Evolutionary conservation across 2,113 vertebrate genomes (phyloP), one percentile per base, ranked within the genome.

Genomic region (Sarotherodon lohbergeri): DNA sequence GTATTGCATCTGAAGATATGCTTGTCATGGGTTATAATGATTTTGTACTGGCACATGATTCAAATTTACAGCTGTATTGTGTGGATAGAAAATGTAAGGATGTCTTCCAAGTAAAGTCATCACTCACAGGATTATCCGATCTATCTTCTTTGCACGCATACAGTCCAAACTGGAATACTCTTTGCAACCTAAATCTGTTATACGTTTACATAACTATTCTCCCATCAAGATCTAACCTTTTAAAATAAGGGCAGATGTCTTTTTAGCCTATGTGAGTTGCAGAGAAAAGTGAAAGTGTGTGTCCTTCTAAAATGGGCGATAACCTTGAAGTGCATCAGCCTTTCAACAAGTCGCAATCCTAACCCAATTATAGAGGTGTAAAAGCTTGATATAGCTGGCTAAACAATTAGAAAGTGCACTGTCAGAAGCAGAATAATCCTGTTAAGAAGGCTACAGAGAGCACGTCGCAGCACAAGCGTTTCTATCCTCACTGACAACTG

Each of bases 391-490:
- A 89, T 80, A 87, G 86, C 90, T 73, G 86, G 83, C 82, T 86
- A 85, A 94, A 93, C 89, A 92, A 93, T 95, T 92, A 93, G 85
- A 79, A 83, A 92, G 87, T 68, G 92, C 54, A 73, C 80, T 59
- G 85, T 88, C 9, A 46, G 82, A 82, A 90, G 90, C 83, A 78
- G 89, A 90, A 92, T 94, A 95, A 95, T 95, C 94, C 83, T 90
- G 34, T 95, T 94, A 91, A 46, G 57, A 73, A 88, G 59, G 90
- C 78, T 61, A 76, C 27, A 1, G 34, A 82, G 79, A 87, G 89
- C 81, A 63, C 68, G 84, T 81, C 55, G 29, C 29, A 85, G 88
- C 87, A 80, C 79, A 34, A 68, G 48, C 12, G 43, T 90, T 91
- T 79, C 88, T 81, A 27, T 84, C 50, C 36, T 68, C 63, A 22